phyloP scores from a whole-genome alignment of 2,797 vertebrate species.

The Amphiprion clarkii region DNA sequence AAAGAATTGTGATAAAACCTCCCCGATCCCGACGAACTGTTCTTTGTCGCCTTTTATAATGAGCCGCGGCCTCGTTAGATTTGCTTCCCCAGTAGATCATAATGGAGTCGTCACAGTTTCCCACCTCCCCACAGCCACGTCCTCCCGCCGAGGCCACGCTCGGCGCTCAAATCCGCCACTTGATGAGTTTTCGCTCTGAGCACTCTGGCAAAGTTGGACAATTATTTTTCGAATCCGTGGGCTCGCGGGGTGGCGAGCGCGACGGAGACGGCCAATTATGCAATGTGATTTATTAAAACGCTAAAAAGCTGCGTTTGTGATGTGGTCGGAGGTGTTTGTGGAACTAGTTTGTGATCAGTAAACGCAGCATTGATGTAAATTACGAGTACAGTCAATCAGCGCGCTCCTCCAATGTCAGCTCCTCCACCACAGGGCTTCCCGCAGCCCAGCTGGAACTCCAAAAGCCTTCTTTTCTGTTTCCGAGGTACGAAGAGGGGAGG shows the following conservation, averaged over 20 bases:
- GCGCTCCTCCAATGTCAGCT: slow-evolving; percentile 7
- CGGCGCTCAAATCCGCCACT: slow-evolving; percentile 48
- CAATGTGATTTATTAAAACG: slow-evolving; percentile 59
- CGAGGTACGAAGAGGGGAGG: slow-evolving; percentile 32
- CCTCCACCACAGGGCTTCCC: slow-evolving; percentile 21
- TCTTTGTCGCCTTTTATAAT: slow-evolving; percentile 77
- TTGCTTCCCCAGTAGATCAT: slow-evolving; percentile 52
- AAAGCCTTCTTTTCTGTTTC: slow-evolving; percentile 42
- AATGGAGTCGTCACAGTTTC: slow-evolving; percentile 62
- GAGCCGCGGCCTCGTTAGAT: slow-evolving; percentile 65
- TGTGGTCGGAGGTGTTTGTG: slow-evolving; percentile 33
- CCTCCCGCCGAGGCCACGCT: slow-evolving; percentile 36
- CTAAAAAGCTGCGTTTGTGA: slow-evolving; percentile 28
- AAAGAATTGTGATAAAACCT: slow-evolving; percentile 59
- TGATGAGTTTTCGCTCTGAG: slow-evolving; percentile 67
- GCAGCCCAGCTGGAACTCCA: slow-evolving; percentile 42
- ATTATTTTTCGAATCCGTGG: slow-evolving; percentile 72
- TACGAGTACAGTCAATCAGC: neutral
- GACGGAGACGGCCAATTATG: slow-evolving; percentile 64
- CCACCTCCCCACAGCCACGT: slow-evolving; percentile 39
- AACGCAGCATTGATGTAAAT: neutral
- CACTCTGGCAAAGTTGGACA: slow-evolving; percentile 69
- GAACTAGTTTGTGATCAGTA: slow-evolving; percentile 1
- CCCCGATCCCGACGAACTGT: slow-evolving; percentile 50
- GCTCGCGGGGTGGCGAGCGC: slow-evolving; percentile 31